Evolutionary conservation across 2,797 vertebrate genomes (phyloP).

Genomic region (Odontamblyopus rebecca): DNA sequence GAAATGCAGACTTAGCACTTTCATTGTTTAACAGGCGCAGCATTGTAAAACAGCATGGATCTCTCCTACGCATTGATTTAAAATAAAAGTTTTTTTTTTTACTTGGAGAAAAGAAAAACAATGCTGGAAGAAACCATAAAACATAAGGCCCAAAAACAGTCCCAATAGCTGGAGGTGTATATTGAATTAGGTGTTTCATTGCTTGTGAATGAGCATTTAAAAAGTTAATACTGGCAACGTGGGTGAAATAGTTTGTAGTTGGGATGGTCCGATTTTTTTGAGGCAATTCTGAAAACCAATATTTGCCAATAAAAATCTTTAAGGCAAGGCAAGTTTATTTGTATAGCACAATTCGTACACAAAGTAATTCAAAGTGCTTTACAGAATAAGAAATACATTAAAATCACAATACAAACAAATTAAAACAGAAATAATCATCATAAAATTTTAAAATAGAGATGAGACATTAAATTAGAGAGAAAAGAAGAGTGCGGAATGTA

Average conservation of each 20-base stretch:
- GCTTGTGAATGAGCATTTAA: neutral
- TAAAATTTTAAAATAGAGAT: too few relatives aligned
- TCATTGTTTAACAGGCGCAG: conserved; percentile 9
- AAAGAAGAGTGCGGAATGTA: too few relatives aligned
- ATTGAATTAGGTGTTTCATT: neutral
- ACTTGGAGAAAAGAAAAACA: neutral
- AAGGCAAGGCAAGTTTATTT: too few relatives aligned
- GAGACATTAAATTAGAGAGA: too few relatives aligned
- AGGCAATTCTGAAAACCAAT: too few relatives aligned
- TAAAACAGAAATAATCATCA: too few relatives aligned
- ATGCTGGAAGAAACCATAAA: neutral
- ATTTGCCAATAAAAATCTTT: too few relatives aligned
- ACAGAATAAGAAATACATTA: too few relatives aligned
- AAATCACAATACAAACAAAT: too few relatives aligned
- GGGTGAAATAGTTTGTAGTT: neutral
- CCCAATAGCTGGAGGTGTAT: neutral
- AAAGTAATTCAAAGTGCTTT: too few relatives aligned
- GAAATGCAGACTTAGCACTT: conserved; percentile 24
- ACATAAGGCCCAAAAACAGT: neutral
- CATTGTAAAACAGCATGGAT: neutral
- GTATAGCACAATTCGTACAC: too few relatives aligned
- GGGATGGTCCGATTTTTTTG: too few relatives aligned
- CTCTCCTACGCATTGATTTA: neutral
- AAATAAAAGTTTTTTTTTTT: neutral
- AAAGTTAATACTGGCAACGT: neutral